Evolutionary conservation across 2,888 invertebrate species (phyloP).

Genomic region (Alsophila aescularia): DNA sequence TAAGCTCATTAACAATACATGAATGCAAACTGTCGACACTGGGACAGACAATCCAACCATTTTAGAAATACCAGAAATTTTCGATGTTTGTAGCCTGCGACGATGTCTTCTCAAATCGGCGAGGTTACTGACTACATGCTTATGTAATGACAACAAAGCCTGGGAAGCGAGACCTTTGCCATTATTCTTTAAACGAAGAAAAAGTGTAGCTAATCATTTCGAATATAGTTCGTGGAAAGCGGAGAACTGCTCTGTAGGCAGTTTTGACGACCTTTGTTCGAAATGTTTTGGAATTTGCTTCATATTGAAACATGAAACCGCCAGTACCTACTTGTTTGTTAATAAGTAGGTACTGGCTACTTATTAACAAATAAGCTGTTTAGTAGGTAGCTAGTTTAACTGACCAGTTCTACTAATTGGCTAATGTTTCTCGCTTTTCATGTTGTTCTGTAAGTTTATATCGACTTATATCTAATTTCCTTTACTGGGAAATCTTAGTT

Average conservation of each 20-base stretch:
- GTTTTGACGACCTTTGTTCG: slow-evolving; percentile 14
- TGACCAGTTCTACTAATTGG: no score
- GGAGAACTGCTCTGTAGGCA: slow-evolving; percentile 4
- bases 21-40: slow-evolving; percentile 12
- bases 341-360: no score
- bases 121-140: slow-evolving; percentile 1
- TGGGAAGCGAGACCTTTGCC: slow-evolving; percentile 26
- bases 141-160: slow-evolving; percentile 23
- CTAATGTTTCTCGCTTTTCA: no score
- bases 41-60: slow-evolving; percentile 1
- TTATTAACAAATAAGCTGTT: no score
- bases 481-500: neutral
- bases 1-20: slow-evolving; percentile 16
- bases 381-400: no score
- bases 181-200: slow-evolving; percentile 31
- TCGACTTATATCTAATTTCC: neutral
- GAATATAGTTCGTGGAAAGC: slow-evolving; percentile 32
- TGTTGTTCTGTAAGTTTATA: no score
- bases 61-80: slow-evolving; percentile 5
- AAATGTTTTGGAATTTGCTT: slow-evolving; percentile 10
- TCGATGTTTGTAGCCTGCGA: slow-evolving; percentile 3
- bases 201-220: slow-evolving; percentile 39
- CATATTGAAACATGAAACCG: neutral
- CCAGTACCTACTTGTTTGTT: neutral
- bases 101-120: slow-evolving; percentile 3